Conservation (phyloP, 1,140 invertebrate genomes). For the Sycophaga agraensis region DNA sequence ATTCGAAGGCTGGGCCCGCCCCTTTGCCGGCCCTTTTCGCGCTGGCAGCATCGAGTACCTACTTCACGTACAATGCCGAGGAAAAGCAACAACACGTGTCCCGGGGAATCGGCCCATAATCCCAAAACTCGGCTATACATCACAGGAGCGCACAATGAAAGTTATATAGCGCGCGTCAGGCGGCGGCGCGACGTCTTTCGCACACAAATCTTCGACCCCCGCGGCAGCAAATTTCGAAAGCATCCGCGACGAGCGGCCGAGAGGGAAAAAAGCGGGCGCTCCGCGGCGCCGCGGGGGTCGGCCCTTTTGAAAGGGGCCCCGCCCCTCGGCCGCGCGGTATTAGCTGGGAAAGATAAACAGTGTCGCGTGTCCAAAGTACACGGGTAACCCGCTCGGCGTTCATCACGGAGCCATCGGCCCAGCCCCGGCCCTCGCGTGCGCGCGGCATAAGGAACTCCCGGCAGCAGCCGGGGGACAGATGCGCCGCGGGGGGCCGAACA, state of each 20-base stretch:
- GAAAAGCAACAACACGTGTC: no score
- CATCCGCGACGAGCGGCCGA: neutral
- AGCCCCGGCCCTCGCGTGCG: no score
- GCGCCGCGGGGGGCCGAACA: neutral
- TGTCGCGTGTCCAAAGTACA: conserved; percentile 36
- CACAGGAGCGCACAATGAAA: no score
- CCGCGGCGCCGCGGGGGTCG: neutral
- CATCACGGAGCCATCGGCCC: neutral
- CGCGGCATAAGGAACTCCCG: neutral
- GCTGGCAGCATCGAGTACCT: no score
- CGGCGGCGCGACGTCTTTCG: neutral
- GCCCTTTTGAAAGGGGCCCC: neutral
- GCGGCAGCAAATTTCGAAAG: neutral
- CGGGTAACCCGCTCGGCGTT: no score
- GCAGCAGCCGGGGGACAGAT: neutral
- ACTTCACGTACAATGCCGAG: no score
- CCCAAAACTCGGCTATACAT: no score
- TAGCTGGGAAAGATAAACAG: conserved; percentile 43
- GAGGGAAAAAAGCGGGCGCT: neutral
- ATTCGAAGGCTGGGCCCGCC: no score
- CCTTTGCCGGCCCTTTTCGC: no score
- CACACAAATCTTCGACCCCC: neutral
- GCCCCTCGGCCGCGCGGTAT: conserved; percentile 32
- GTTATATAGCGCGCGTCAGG: no score
- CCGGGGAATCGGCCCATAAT: no score